phyloP scores from a whole-genome alignment of 1,140 invertebrate genomes.

The Ostrea edulis region DNA sequence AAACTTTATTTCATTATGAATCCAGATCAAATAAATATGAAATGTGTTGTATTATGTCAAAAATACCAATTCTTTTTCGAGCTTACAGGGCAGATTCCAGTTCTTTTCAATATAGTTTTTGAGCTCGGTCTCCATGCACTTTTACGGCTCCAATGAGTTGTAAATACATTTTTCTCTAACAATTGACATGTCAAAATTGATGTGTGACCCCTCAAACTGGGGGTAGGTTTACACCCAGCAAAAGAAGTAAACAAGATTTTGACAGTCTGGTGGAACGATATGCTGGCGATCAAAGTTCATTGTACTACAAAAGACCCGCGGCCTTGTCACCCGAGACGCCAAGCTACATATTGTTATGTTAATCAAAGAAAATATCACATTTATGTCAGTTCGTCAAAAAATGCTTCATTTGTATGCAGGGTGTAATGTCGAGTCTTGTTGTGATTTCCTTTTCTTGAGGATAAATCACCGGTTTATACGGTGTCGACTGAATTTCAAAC shows the following conservation, averaged over 20 bases:
- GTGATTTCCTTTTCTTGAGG: neutral
- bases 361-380: constrained; percentile 10
- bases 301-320: neutral
- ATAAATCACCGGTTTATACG: neutral
- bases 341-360: neutral
- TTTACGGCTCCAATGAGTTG: neutral
- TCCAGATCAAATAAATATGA: no score
- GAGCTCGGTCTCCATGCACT: neutral
- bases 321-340: neutral
- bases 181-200: constrained; percentile 1
- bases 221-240: neutral
- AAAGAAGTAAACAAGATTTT: neutral
- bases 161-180: neutral
- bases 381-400: neutral
- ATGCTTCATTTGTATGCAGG: neutral
- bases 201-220: neutral
- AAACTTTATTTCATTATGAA: no score
- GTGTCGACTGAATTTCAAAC: neutral
- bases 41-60: no score
- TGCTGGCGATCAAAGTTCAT: neutral
- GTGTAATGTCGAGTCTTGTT: neutral
- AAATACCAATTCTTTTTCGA: no score
- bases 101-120: no score
- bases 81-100: no score
- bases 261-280: neutral